These are phyloP conservation scores for Scortum barcoo DNA, from an alignment of 2,113 vertebrate species.

Conservation along the genomic window DNA sequence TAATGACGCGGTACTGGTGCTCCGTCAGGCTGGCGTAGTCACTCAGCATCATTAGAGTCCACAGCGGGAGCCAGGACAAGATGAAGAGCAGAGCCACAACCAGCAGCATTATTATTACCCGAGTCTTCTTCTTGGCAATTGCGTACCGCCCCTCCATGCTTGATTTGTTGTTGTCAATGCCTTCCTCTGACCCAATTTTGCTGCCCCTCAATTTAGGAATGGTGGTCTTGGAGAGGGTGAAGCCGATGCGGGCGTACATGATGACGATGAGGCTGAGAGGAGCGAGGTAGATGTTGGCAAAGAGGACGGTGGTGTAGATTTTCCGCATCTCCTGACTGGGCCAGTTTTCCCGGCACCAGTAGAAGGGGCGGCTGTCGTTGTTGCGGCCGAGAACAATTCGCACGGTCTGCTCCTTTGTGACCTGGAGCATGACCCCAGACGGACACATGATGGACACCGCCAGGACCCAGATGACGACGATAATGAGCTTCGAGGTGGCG, in stretches of 20 bases:
- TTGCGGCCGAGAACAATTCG: conserved; percentile 78
- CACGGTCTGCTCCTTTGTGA: conserved; percentile 88
- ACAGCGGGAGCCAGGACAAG: conserved; percentile 94
- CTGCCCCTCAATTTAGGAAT: conserved; percentile 45
- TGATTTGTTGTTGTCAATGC: conserved; percentile 33
- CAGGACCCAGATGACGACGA: conserved; percentile 90
- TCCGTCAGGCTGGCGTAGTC: conserved; percentile 89
- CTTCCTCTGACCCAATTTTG: conserved; percentile 25
- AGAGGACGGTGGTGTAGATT: conserved; percentile 93
- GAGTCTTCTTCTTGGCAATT: conserved; percentile 86
- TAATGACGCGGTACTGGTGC: conserved; percentile 85
- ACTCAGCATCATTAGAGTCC: conserved; percentile 94
- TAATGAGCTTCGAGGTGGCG: conserved; percentile 82
- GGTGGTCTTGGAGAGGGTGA: conserved; percentile 84
- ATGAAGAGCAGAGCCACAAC: conserved; percentile 90
- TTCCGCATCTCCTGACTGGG: conserved; percentile 91
- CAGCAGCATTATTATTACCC: conserved; percentile 91
- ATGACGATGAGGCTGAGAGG: conserved; percentile 89
- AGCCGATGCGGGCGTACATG: conserved; percentile 90
- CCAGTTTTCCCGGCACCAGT: conserved; percentile 95
- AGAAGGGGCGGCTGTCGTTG: conserved; percentile 85
- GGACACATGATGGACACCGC: conserved; percentile 91
- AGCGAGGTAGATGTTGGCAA: conserved; percentile 91
- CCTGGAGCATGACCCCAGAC: conserved; percentile 91
- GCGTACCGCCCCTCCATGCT: conserved; percentile 76